These are phyloP conservation scores for Sphinx pinastri DNA, from an alignment of 2,888 invertebrate species.

Conservation along the genomic window DNA sequence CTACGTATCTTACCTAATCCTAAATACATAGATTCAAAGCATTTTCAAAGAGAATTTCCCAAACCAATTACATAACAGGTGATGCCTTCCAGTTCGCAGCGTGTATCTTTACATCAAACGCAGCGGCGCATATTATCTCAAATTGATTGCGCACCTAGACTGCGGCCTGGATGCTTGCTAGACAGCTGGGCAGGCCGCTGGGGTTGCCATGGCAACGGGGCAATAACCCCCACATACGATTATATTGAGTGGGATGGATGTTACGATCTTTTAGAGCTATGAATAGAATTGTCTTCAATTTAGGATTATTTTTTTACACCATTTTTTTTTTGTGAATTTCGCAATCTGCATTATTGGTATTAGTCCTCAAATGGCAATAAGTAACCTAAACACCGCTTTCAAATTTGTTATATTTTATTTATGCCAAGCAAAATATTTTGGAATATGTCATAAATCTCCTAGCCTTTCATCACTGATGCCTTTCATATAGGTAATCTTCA, in stretches of 20 bases:
- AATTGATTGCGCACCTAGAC: conserved; percentile 23
- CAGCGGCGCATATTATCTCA: neutral
- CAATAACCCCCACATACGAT: conserved; percentile 2
- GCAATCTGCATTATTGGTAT: no score
- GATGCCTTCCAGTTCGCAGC: neutral
- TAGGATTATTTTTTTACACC: neutral
- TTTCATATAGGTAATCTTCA: no score
- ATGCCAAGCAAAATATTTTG: no score
- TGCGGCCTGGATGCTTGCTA: conserved; percentile 1
- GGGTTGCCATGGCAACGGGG: conserved; percentile 15
- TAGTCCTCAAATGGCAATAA: no score
- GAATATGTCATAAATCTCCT: no score
- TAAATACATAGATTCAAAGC: no score
- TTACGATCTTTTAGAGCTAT: neutral
- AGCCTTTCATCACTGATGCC: no score
- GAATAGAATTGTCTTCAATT: neutral
- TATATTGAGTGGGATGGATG: neutral
- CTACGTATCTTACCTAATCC: no score
- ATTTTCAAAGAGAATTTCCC: no score
- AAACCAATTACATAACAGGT: no score
- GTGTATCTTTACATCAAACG: neutral
- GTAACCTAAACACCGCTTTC: neutral
- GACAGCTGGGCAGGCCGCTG: conserved; percentile 10
- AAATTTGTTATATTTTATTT: neutral
- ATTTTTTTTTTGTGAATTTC: neutral